Conservation (phyloP, 2,888 invertebrate genomes). For the Rhaphigaster nebulosa region DNA sequence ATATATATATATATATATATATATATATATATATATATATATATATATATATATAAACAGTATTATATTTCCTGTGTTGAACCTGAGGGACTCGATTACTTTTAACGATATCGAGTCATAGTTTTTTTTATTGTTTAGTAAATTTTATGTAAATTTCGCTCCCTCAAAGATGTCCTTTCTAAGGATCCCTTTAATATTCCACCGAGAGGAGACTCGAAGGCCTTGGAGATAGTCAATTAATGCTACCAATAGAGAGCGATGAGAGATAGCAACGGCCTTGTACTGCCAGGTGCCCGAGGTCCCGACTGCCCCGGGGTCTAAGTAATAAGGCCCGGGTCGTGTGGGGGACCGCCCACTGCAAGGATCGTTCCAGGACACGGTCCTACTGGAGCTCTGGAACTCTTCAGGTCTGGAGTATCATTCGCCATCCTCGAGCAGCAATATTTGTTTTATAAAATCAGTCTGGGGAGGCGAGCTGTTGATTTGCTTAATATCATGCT, state of each 20-base stretch:
- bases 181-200: background rate
- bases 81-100: too few relatives aligned
- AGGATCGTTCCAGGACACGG: background rate
- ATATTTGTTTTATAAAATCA: too few relatives aligned
- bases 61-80: too few relatives aligned
- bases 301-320: background rate
- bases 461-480: background rate
- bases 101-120: too few relatives aligned
- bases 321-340: conserved; percentile 46
- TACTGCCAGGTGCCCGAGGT: conserved; percentile 29
- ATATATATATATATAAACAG: too few relatives aligned
- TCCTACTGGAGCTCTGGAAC: background rate
- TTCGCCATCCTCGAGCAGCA: too few relatives aligned
- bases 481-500: too few relatives aligned
- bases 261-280: conserved; percentile 12
- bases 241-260: conserved; percentile 32
- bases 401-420: too few relatives aligned
- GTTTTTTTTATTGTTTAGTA: background rate
- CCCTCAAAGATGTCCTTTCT: background rate
- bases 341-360: conserved; percentile 53
- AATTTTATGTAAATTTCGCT: background rate
- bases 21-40: too few relatives aligned
- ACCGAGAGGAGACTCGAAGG: background rate
- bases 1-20: too few relatives aligned
- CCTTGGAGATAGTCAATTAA: background rate